Evolutionary conservation across 2,113 vertebrate genomes (phyloP), one percentile per base, ranked within the genome.

Genomic region (Strix aluco): DNA sequence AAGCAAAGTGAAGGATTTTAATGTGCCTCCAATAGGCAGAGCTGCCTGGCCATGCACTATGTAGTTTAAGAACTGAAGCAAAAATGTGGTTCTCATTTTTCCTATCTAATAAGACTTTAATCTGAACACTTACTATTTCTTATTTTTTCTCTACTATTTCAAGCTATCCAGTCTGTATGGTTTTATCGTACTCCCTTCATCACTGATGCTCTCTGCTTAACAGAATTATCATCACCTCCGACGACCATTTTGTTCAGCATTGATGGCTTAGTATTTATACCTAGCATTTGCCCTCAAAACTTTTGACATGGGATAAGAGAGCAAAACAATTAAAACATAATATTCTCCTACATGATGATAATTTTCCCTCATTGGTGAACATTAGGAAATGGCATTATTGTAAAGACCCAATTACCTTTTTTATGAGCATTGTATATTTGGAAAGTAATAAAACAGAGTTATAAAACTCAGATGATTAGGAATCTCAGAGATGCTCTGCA

Each of bases 361-460:
- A 96, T 94, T 96, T 91, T 73, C 86, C 54, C 65, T 96, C 84
- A 73, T 97, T 92, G 90, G 81, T 88, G 92, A 97, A 96, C 92
- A 95, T 97, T 96, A 96, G 91, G 78, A 96, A 95, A 94, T 91
- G 79, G 88, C 88, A 96, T 96, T 97, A 97, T 97, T 96, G 90
- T 96, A 96, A 97, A 97, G 95, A 95, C 88, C 88, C 96, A 97
- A 97, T 97, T 97, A 97, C 94, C 95, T 96, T 92, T 95, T 96
- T 95, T 96, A 97, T 74, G 96, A 96, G 86, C 78, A 88, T 91
- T 97, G 95, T 97, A 97, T 97, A 97, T 97, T 96, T 94, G 72
- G 90, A 96, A 97, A 96, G 96, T 95, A 96, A 97, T 97, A 97
- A 97, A 97, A 95, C 74, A 88, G 91, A 95, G 92, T 96, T 96